phyloP scores from a whole-genome alignment of 2,113 vertebrate species.

The Formicarius rufipectus region DNA sequence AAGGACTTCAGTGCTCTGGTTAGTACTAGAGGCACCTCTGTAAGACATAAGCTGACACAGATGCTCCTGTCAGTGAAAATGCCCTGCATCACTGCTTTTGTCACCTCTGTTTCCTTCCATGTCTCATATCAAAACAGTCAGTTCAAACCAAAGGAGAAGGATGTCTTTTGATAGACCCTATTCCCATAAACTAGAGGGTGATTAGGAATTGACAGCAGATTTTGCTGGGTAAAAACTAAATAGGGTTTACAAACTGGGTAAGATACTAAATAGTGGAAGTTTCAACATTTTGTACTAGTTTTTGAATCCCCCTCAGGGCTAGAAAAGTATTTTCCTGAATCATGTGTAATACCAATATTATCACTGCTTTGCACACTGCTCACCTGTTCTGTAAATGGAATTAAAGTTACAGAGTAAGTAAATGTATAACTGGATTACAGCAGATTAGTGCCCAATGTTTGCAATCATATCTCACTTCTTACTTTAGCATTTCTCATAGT shows the following conservation, averaged over 20 bases:
- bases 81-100: not conserved
- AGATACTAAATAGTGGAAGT: not conserved
- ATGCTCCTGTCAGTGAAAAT: not conserved
- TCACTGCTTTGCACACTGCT: not conserved
- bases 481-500: not conserved
- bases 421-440: not conserved
- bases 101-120: not conserved
- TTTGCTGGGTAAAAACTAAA: too few species aligned
- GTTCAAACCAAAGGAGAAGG: not conserved
- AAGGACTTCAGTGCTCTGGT: not conserved
- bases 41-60: not conserved
- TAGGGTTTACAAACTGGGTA: too few species aligned
- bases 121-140: not conserved
- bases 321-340: not conserved
- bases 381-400: not conserved
- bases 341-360: not conserved
- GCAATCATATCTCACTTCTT: not conserved
- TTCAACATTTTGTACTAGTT: not conserved
- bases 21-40: not conserved
- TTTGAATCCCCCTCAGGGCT: not conserved
- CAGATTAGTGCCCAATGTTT: not conserved
- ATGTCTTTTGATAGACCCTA: not conserved
- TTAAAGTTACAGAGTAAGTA: not conserved
- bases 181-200: not conserved
- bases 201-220: not conserved